Evolutionary conservation across 2,113 vertebrate genomes (phyloP).

Genomic region (Pelecanoides urinatrix): DNA sequence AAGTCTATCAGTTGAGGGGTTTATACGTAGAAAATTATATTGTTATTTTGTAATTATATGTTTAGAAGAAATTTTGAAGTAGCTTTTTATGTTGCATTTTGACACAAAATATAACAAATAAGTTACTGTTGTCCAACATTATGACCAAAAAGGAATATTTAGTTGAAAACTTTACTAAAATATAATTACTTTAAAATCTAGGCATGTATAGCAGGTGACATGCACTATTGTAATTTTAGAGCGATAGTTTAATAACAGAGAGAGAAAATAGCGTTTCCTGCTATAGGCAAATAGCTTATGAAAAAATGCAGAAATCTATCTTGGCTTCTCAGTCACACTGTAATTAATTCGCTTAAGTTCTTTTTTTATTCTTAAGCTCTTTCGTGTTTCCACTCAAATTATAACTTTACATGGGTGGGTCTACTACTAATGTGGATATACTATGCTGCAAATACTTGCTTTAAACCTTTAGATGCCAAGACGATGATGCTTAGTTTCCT

Average conservation of each 20-base stretch:
- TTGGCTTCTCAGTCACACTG: not conserved
- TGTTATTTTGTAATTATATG: not conserved
- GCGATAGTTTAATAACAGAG: not conserved
- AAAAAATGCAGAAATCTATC: not conserved
- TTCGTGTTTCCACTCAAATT: not conserved
- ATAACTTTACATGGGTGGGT: not conserved
- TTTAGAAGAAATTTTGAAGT: not conserved
- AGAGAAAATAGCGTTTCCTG: not conserved
- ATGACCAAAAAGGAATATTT: not conserved
- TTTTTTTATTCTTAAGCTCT: not conserved
- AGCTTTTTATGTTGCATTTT: not conserved
- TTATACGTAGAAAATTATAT: not conserved
- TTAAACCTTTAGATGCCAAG: not conserved
- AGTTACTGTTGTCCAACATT: not conserved
- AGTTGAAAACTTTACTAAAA: not conserved
- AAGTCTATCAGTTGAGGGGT: not conserved
- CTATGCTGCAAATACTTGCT: not conserved
- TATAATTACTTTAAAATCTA: not conserved
- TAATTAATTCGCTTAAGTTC: not conserved
- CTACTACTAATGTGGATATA: not conserved
- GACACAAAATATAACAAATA: not conserved
- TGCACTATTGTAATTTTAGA: not conserved
- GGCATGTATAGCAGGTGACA: not conserved
- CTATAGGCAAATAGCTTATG: not conserved
- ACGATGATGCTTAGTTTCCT: not conserved